Evolutionary conservation across 1,140 invertebrate genomes (phyloP).

Genomic region (Drosophila micromelanica): DNA sequence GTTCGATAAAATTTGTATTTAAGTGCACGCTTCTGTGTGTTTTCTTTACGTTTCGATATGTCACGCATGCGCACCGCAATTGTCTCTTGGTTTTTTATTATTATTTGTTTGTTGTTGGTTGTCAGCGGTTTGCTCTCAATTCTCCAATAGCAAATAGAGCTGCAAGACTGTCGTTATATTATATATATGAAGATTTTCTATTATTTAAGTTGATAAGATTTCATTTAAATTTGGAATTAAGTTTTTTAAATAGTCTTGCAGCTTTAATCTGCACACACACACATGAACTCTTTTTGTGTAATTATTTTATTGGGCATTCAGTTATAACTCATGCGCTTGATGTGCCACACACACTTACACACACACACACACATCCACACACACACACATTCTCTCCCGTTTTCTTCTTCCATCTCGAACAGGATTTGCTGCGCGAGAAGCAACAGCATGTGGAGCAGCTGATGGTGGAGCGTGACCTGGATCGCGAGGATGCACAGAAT

Average conservation of each 20-base stretch:
- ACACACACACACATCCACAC: constrained; percentile 19
- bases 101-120: constrained; percentile 27
- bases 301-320: constrained; percentile 30
- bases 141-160: constrained; percentile 1
- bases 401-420: constrained; percentile 14
- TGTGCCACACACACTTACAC: constrained; percentile 28
- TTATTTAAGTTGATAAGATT: too few relatives aligned
- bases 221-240: not conserved
- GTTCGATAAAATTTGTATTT: constrained; percentile 46
- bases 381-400: constrained; percentile 29
- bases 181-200: not conserved
- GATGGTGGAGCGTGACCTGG: constrained; percentile 94
- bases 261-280: constrained; percentile 38
- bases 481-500: constrained; percentile 91
- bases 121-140: constrained; percentile 28
- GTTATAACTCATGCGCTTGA: constrained; percentile 65
- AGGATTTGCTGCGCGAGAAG: constrained; percentile 96
- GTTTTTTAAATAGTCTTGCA: constrained; percentile 3
- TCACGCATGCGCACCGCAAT: constrained; percentile 32
- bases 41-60: constrained; percentile 30
- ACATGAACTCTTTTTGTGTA: constrained; percentile 10
- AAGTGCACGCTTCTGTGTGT: constrained; percentile 73
- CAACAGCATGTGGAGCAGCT: constrained; percentile 96
- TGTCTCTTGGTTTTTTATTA: not conserved
- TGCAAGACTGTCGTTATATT: constrained; percentile 7